Percentiles rank a stretch among this genome's conserved stretches.
phyloP scores from a whole-genome alignment of 2,113 vertebrate species.

The Labrus mixtus region DNA sequence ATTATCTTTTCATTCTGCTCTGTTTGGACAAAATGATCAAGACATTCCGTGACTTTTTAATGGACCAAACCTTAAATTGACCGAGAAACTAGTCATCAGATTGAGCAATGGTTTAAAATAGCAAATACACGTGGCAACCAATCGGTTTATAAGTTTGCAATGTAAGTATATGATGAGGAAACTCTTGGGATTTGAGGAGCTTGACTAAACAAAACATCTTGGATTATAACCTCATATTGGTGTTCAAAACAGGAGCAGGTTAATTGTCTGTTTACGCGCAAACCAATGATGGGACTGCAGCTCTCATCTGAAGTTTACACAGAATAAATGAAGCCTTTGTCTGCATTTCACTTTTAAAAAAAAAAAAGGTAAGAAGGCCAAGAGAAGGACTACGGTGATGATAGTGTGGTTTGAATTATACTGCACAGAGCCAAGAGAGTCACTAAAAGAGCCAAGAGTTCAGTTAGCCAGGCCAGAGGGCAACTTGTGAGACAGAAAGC shows the following conservation, averaged over 20 bases:
- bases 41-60: no score
- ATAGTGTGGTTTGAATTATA: conserved; percentile 21
- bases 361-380: conserved; percentile 5
- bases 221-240: no score
- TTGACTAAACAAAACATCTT: no score
- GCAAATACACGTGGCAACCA: no score
- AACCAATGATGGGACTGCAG: neutral
- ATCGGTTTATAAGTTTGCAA: no score
- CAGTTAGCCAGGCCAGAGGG: conserved; percentile 30
- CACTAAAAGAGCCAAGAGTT: neutral
- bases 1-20: no score
- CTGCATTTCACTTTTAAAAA: neutral
- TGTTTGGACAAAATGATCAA: no score
- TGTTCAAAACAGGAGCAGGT: neutral
- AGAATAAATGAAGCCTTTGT: neutral
- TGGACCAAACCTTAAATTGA: no score
- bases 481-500: conserved; percentile 35
- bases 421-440: conserved; percentile 15
- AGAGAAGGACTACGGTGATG: neutral
- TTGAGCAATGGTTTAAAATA: no score
- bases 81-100: no score
- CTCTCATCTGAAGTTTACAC: neutral
- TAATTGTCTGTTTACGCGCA: neutral
- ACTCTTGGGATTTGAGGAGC: no score
- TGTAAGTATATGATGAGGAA: no score